These are phyloP conservation scores for Prionchulus punctatus DNA, from an alignment of 2,888 invertebrate genomes.

Conservation along the genomic window DNA sequence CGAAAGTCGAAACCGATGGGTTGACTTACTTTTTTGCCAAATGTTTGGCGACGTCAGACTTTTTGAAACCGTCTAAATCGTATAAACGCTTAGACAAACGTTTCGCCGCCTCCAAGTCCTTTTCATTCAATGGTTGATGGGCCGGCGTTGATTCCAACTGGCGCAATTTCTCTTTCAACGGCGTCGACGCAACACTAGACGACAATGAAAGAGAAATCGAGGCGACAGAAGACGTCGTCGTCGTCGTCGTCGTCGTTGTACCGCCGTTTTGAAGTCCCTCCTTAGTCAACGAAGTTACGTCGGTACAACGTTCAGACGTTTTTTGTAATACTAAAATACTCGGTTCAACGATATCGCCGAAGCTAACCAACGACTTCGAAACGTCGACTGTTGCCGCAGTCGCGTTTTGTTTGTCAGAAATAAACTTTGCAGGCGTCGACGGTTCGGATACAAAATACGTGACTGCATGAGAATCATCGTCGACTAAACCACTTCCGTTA, in stretches of 20 bases:
- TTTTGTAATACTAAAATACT: background rate
- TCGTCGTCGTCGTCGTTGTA: background rate
- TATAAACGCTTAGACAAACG: conserved; percentile 83
- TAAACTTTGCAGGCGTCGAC: too few relatives aligned
- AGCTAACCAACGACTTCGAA: too few relatives aligned
- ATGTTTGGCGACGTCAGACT: conserved; percentile 87
- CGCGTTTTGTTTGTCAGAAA: too few relatives aligned
- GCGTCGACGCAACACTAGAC: too few relatives aligned
- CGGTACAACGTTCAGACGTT: background rate
- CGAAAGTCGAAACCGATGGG: background rate
- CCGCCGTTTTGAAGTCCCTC: too few relatives aligned
- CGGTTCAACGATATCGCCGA: too few relatives aligned
- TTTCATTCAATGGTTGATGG: conserved; percentile 56
- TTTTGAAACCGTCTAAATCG: conserved; percentile 86
- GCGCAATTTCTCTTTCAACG: background rate
- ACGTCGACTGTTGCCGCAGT: too few relatives aligned
- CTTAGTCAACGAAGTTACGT: too few relatives aligned
- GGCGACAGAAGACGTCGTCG: background rate
- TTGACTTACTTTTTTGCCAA: conserved; percentile 78
- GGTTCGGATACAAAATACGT: too few relatives aligned
- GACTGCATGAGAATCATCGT: too few relatives aligned
- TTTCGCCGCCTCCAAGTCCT: conserved; percentile 83
- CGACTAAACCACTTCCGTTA: too few relatives aligned
- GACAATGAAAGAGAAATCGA: background rate
- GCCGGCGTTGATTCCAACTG: background rate